Conservation (phyloP, 2,888 invertebrate genomes). For the Diarsia dahlii region DNA sequence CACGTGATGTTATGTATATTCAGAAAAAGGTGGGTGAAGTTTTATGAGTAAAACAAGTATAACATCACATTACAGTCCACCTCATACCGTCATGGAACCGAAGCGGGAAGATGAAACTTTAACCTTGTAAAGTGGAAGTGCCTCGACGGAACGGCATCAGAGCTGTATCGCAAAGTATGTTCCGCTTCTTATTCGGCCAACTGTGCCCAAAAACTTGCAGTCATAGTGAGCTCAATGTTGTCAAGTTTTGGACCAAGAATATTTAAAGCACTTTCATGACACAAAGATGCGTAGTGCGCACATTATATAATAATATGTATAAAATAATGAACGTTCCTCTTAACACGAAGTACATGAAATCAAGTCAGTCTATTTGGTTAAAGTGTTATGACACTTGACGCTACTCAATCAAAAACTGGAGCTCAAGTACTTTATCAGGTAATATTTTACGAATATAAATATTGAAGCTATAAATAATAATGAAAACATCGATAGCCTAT, state of each 20-base stretch:
- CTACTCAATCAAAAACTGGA: background rate
- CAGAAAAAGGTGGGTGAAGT: background rate
- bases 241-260: background rate
- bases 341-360: background rate
- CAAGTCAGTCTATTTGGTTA: background rate
- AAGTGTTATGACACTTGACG: background rate
- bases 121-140: background rate
- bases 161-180: background rate
- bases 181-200: background rate
- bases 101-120: background rate
- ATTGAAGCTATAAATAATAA: constrained; percentile 19
- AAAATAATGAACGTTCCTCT: background rate
- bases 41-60: background rate
- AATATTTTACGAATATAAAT: constrained; percentile 21
- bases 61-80: too few species aligned
- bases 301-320: background rate
- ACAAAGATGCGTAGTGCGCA: background rate
- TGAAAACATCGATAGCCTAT: background rate
- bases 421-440: constrained; percentile 11
- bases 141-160: background rate
- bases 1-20: background rate
- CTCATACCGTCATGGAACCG: background rate
- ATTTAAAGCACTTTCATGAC: background rate
- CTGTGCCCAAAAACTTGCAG: background rate
- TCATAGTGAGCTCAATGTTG: background rate